Evolutionary conservation across 2,797 vertebrate genomes (phyloP).

Genomic region (Hybognathus amarus): DNA sequence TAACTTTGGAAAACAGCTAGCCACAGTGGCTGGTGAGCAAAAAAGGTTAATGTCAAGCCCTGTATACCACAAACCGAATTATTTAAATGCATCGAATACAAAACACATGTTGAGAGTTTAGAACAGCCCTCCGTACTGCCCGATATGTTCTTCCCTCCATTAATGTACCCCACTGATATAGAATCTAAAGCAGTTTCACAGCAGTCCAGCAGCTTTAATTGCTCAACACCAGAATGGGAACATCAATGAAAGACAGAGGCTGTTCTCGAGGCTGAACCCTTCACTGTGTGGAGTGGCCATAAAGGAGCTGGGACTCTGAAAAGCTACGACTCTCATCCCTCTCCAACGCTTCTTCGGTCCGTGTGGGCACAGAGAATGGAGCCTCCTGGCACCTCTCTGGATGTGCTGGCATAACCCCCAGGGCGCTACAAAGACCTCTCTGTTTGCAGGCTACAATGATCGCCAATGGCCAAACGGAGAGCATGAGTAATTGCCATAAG

Average conservation of each 20-base stretch:
- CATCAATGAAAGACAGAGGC: slow-evolving; percentile 13
- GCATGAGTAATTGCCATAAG: slow-evolving; percentile 48
- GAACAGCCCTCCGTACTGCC: background rate
- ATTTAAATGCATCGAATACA: background rate
- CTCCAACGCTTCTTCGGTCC: slow-evolving; percentile 3
- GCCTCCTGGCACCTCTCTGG: slow-evolving; percentile 55
- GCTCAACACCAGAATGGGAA: slow-evolving; percentile 26
- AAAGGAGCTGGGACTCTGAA: slow-evolving; percentile 7
- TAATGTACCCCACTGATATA: background rate
- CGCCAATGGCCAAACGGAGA: slow-evolving; percentile 47
- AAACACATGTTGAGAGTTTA: background rate
- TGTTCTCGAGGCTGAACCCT: slow-evolving; percentile 4
- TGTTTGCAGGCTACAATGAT: slow-evolving; percentile 67
- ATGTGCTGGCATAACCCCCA: slow-evolving; percentile 32
- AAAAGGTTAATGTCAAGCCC: too few species aligned
- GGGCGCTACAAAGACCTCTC: slow-evolving; percentile 65
- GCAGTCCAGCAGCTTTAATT: background rate
- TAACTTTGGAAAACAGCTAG: too few species aligned
- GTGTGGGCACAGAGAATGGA: slow-evolving; percentile 44
- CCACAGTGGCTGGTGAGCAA: too few species aligned
- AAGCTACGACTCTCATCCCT: slow-evolving; percentile 14
- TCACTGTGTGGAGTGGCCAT: slow-evolving; percentile 18
- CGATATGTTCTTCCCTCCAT: background rate
- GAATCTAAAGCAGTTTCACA: slow-evolving; percentile 5
- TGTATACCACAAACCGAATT: too few species aligned